These are phyloP conservation scores for Zygothrica quintamaculata DNA, from an alignment of 2,888 invertebrate species.

Conservation along the genomic window DNA sequence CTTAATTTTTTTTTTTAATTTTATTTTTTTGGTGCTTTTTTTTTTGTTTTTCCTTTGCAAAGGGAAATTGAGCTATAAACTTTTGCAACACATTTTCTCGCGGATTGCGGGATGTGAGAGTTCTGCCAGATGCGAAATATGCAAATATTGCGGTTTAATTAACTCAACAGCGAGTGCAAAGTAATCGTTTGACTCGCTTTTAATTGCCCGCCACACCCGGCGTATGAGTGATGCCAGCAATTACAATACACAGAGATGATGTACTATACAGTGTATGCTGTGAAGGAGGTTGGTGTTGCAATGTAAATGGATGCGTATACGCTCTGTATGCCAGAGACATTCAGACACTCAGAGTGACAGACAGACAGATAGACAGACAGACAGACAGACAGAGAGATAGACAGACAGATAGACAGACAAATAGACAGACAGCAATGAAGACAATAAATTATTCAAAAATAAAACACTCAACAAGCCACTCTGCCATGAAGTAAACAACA, in stretches of 20 bases:
- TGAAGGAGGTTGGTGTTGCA: slow-evolving; percentile 13
- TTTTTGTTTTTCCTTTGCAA: no score
- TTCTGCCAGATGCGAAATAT: slow-evolving; percentile 61
- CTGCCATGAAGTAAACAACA: slow-evolving; percentile 63
- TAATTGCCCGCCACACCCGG: slow-evolving; percentile 63
- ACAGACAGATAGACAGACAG: no score
- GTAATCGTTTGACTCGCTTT: slow-evolving; percentile 61
- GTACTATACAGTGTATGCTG: no score
- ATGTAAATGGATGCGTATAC: slow-evolving; percentile 49
- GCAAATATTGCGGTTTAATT: slow-evolving; percentile 80
- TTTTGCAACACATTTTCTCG: slow-evolving; percentile 56
- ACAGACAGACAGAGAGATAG: no score
- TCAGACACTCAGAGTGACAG: neutral
- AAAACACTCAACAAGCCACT: slow-evolving; percentile 62
- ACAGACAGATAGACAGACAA: no score
- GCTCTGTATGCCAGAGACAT: slow-evolving; percentile 17
- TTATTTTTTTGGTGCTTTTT: no score
- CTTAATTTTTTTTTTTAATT: no score
- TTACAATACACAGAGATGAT: no score
- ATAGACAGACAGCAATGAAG: slow-evolving; percentile 26
- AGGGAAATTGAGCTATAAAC: slow-evolving; percentile 73
- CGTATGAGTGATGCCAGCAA: slow-evolving; percentile 54
- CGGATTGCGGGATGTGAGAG: neutral
- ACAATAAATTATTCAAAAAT: slow-evolving; percentile 65
- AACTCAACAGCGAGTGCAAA: slow-evolving; percentile 54